These are phyloP conservation scores for Coracopsis vasa DNA, from an alignment of 2,113 vertebrate species.

Conservation along the genomic window DNA sequence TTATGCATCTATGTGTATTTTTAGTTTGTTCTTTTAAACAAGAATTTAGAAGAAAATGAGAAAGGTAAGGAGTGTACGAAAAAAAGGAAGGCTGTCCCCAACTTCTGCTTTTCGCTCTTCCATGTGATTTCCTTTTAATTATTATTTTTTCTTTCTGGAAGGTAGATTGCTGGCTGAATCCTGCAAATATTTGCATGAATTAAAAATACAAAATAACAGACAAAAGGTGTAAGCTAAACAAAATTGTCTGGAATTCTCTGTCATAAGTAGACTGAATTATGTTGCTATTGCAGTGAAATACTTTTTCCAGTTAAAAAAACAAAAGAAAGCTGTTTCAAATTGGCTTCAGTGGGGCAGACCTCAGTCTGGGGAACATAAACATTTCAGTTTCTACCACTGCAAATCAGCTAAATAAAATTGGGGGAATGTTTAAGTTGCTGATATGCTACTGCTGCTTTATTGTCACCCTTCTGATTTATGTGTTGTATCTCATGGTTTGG, in stretches of 20 bases:
- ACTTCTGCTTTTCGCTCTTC: background rate
- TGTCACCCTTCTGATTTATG: slow-evolving; percentile 11
- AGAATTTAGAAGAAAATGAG: background rate
- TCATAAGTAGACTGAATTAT: background rate
- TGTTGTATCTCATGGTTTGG: background rate
- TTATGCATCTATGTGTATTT: background rate
- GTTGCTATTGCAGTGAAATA: background rate
- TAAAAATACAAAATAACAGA: background rate
- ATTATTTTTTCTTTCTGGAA: background rate
- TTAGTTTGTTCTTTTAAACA: background rate
- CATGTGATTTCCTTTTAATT: background rate
- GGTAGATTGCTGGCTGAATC: background rate
- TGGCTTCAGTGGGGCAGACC: background rate
- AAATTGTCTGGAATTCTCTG: background rate
- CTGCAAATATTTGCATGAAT: background rate
- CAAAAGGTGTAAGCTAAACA: background rate
- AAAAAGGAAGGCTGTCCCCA: background rate
- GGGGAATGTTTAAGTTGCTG: background rate
- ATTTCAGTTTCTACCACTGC: background rate
- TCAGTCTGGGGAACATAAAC: background rate
- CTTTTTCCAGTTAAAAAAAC: background rate
- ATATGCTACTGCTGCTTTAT: background rate
- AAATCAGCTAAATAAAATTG: background rate
- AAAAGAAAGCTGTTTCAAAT: background rate
- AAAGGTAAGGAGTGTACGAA: background rate